Evolutionary conservation across 2,797 vertebrate species (phyloP), one percentile per base, ranked within the genome.

Genomic region (Myotis vivesi): DNA sequence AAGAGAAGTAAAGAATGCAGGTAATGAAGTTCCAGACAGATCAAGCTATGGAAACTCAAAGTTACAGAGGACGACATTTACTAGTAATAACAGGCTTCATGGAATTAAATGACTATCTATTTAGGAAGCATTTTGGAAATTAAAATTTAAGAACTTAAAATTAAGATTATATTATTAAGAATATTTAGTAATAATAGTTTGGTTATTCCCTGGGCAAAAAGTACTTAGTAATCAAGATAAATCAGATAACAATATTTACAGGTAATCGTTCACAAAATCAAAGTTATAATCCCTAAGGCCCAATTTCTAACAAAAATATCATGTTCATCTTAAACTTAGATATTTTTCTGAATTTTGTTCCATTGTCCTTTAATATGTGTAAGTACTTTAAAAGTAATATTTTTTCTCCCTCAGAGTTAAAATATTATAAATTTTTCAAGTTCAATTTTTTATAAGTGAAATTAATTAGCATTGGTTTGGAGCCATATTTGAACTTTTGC

Each of bases 401-500:
- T 44, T n/a, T 79, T 69, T 23, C 25, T 77, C 46, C 23, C n/a
- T 89, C 38, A 19, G 69, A 82, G 33, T 72, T 9, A 84, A 71
- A 80, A 87, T 53, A 69, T 59, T 51, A 84, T 62, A 49, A 36
- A 79, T 68, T 85, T 72, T 46, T 25, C n/a, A 71, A 49, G 62
- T 33, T 81, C 22, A 46, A 36, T 85, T 90, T 77, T 89, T 95
- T 30, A 69, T 23, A 86, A 64, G 0, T 53, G 22, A 87, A 93
- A 83, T 96, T 81, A 95, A 81, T 87, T 86, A 72, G 66, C 25
- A 44, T 64, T 68, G 69, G 46, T 77, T 89, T 33, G 36, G 23
- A 95, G n/a, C 83, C 13, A 66, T 83, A 88, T 57, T 33, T 83
- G 36, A 95, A 89, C 20, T 94, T 64, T 28, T 6, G 62, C 20